Evolutionary conservation across 2,113 vertebrate genomes (phyloP).

Genomic region (Chaetorhynchus papuensis): DNA sequence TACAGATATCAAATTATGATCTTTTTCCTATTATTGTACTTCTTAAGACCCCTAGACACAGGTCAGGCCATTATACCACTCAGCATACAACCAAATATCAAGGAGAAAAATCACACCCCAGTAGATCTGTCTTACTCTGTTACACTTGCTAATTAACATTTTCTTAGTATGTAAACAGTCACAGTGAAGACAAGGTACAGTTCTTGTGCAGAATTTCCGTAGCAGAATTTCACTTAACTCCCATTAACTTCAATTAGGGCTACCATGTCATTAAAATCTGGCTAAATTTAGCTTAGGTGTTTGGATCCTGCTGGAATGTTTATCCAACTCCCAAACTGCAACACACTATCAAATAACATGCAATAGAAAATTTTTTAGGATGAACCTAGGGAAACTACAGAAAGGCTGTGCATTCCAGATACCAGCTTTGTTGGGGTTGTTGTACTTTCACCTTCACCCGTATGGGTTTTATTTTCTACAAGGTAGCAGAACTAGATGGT

Average conservation of each 20-base stretch:
- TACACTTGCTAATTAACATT: background rate
- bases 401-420: background rate
- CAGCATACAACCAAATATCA: background rate
- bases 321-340: background rate
- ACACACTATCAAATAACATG: background rate
- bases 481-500: background rate
- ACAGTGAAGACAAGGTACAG: background rate
- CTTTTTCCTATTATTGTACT: background rate
- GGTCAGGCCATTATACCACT: background rate
- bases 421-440: background rate
- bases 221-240: background rate
- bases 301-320: background rate
- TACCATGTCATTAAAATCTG: background rate
- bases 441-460: background rate
- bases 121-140: background rate
- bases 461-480: background rate
- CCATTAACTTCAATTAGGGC: background rate
- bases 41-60: background rate
- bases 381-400: background rate
- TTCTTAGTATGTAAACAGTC: background rate
- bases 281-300: background rate
- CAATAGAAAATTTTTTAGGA: background rate
- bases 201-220: background rate
- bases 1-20: background rate
- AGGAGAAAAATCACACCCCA: background rate